Percentiles rank a stretch among this genome's conserved stretches.
Conservation (phyloP, 2,888 invertebrate species). For the Ichneumon xanthorius region DNA sequence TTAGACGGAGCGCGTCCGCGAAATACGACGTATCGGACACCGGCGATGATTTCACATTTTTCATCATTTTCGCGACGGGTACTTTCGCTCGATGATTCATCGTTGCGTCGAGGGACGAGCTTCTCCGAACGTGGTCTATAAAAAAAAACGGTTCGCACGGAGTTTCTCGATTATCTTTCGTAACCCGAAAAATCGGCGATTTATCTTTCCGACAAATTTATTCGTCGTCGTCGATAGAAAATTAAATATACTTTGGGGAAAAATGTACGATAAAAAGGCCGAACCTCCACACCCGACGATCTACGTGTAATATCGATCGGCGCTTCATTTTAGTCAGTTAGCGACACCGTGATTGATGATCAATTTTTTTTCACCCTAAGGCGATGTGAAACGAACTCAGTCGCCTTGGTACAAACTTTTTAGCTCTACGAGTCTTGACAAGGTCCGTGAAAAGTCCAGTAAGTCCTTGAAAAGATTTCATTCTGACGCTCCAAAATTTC, state of each 20-base stretch:
- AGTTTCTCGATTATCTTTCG: conserved; percentile 11
- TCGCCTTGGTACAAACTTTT: too few species aligned
- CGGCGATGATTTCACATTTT: conserved; percentile 11
- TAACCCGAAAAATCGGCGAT: not conserved
- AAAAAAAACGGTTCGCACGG: not conserved
- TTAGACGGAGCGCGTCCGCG: conserved; percentile 12
- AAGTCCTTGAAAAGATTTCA: too few species aligned
- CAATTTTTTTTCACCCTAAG: too few species aligned
- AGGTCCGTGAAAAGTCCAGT: too few species aligned
- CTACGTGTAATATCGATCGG: too few species aligned
- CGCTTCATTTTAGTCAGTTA: too few species aligned
- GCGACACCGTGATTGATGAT: too few species aligned
- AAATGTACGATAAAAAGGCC: not conserved
- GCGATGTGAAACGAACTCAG: too few species aligned
- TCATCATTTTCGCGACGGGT: conserved; percentile 28
- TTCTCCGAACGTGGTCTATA: not conserved
- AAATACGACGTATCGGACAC: conserved; percentile 5
- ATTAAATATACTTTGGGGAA: not conserved
- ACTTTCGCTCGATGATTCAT: conserved; percentile 46
- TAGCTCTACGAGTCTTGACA: too few species aligned
- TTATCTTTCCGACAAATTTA: conserved; percentile 8
- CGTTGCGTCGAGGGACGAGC: not conserved
- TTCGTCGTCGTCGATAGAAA: not conserved
- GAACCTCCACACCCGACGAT: too few species aligned
- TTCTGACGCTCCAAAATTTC: too few species aligned